Evolutionary conservation across 1,140 invertebrate genomes (phyloP), one percentile per base, ranked within the genome.

Genomic region (Caerostris darwini): DNA sequence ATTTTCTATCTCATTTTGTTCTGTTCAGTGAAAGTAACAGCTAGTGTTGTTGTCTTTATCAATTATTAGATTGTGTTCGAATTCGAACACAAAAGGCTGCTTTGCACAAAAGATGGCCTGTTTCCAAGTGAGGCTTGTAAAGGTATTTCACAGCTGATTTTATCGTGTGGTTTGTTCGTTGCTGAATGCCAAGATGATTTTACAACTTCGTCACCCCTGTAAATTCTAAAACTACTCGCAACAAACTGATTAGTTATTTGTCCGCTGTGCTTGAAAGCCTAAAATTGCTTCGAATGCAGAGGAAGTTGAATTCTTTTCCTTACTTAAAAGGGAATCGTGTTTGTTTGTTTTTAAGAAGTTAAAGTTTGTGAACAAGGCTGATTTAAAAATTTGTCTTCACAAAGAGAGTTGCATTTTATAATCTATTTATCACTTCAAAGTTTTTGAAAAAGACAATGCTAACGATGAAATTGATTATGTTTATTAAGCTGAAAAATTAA

Each of bases 41-140:
- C 71, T 77, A 53, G 77, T 94, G 92, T 94, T 94, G 92, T 94
- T 94, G 85, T 94, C 67, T 94, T 94, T 94, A 94, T 94, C 92
- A 94, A 94, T 94, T 94, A 94, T 94, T 82, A 94, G 92, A 94
- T 94, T 94, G 85, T 82, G 85, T 94, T 34, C 57, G 67, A 8
- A 10, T 67, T 81, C 59, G 58, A 67, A 67, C 81, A 92, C 34
- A 67, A 92, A 92, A 77, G 17, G 53, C 5, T 67, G 69, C 88
- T 88, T n/a, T 67, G 86, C 67, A 61, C 58, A 64, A 50, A 77
- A 7, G 86, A 59, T 54, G 86, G 57, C 64, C n/a, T 77, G 53
- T 77, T 90, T 77, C 56, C n/a, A 56, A 57, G 54, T 5, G 53
- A 90, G 77, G 61, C 57, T 57, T 87, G 59, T 59, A 87, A 87